Conservation (phyloP, 2,888 invertebrate genomes). For the Hymenopus coronatus region DNA sequence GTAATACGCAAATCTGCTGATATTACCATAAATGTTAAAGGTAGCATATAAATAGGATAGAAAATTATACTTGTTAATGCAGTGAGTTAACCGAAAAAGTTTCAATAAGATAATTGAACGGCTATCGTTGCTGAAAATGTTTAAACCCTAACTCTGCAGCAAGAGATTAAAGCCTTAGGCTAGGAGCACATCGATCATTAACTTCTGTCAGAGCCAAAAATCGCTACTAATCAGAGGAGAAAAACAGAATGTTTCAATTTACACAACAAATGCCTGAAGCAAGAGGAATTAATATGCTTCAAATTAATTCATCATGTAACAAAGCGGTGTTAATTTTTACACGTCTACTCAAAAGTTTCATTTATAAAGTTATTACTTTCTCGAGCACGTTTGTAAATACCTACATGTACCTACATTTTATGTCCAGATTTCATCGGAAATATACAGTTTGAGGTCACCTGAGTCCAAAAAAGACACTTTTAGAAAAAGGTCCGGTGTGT, state of each 20-base stretch:
- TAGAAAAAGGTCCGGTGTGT: no score
- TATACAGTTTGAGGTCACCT: no score
- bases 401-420: no score
- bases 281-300: neutral
- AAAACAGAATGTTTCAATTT: neutral
- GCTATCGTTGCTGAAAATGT: neutral
- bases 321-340: neutral
- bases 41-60: no score
- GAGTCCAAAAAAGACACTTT: no score
- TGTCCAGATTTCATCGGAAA: no score
- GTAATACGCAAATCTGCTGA: no score
- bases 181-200: neutral
- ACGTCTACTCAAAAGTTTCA: no score
- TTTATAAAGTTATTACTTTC: no score
- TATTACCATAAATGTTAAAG: no score
- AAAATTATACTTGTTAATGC: neutral
- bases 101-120: neutral
- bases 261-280: neutral
- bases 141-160: neutral
- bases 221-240: neutral
- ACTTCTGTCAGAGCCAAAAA: neutral
- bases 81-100: neutral
- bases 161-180: neutral
- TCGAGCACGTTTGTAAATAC: no score
- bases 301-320: neutral